Base-by-base conservation (phyloP, 2,888 invertebrate genomes). In the Drosophila hamatofila region DNA sequence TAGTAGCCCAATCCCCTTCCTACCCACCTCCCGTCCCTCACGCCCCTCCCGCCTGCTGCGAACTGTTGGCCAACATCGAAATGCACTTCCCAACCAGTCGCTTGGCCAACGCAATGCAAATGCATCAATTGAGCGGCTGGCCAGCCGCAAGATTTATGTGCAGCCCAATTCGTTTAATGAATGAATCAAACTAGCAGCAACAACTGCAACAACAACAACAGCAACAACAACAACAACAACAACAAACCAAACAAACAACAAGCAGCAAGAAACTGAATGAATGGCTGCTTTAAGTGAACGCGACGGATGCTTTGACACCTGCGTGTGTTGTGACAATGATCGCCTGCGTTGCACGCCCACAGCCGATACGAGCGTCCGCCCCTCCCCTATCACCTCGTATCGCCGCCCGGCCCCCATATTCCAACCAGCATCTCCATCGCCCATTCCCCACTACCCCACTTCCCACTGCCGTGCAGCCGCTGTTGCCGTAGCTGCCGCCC, bases 251-350 rank as follows among this genome's bases (percentile, higher is more conserved):
- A 7, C 30, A 49, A 49, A 51, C 49, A 49, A 33, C 51, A 23
- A 37, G 12, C 55, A 55, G 55, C 42, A n/a, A 54, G 62, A 59
- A 68, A 56, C 56, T 76, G 62, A 61, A 73, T 80, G 73, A 73
- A 77, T 78, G 69, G 67, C 67, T 44, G 71, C 55, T 66, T 55
- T 72, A 77, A 89, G 83, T 80, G 86, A 71, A 88, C 85, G 70
- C 89, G 78, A 75, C 84, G 78, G 76, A 75, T 77, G 83, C 85
- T 81, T 75, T 83, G 77, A 88, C 80, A 73, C 80, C 80, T 81
- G 83, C 83, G 83, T 80, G 83, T 81, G 84, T 75, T 80, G 69
- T 82, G 83, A 90, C 90, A 88, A 81, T 86, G 87, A 80, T 88
- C 84, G 87, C 80, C 80, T 75, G 78, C 78, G 74, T 82, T 78